Percentiles rank a stretch among this genome's conserved stretches.
These are phyloP conservation scores for Octodon degus DNA, from an alignment of 2,113 vertebrate genomes.

Conservation along the genomic window DNA sequence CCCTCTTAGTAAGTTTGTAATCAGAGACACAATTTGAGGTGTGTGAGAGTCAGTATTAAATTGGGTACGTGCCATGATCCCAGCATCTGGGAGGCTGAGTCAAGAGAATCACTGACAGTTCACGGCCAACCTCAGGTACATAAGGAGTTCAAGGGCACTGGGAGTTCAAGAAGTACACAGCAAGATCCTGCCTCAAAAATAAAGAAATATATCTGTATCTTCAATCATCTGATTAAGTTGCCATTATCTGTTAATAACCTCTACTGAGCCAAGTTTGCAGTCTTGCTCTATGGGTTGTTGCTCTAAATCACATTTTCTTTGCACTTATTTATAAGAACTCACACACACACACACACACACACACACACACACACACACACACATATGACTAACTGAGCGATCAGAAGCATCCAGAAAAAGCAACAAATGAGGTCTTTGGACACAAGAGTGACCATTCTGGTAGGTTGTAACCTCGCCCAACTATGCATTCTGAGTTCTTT, in stretches of 20 bases:
- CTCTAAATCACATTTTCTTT: slow-evolving; percentile 45
- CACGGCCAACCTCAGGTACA: background rate
- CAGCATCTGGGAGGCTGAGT: background rate
- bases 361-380: background rate
- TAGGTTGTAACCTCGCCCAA: slow-evolving; percentile 30
- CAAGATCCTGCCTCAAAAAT: background rate
- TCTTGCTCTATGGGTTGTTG: background rate
- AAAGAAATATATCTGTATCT: background rate
- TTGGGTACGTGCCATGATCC: background rate
- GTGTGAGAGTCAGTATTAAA: slow-evolving; percentile 59
- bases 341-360: background rate
- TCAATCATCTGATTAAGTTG: background rate
- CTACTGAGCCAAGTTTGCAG: slow-evolving; percentile 29
- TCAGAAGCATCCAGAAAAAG: slow-evolving; percentile 39
- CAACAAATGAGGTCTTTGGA: slow-evolving; percentile 54
- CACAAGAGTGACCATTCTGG: slow-evolving; percentile 17
- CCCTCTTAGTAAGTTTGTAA: background rate
- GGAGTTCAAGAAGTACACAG: background rate
- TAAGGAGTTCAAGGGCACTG: background rate
- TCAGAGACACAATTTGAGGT: slow-evolving; percentile 47
- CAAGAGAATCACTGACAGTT: background rate
- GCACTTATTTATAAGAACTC: slow-evolving; percentile 18
- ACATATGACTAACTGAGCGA: background rate
- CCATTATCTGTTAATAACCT: slow-evolving; percentile 24
- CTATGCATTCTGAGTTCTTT: slow-evolving; percentile 33